These are phyloP conservation scores for Drosophila affinis DNA, from an alignment of 2,888 invertebrate genomes.

Conservation along the genomic window DNA sequence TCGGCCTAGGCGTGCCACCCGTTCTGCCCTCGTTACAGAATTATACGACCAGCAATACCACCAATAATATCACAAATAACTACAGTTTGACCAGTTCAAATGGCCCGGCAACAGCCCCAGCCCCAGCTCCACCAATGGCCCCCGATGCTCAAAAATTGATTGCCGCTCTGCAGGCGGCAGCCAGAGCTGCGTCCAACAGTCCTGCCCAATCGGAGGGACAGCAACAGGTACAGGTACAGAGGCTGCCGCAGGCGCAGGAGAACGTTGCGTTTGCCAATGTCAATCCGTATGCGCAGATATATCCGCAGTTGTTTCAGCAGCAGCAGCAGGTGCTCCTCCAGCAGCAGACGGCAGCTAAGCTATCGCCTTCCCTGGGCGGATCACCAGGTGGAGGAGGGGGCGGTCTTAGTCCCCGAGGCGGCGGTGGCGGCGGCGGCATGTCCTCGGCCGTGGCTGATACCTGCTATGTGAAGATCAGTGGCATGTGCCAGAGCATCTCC, in stretches of 20 bases:
- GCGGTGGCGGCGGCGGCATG: neutral
- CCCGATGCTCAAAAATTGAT: constrained; percentile 7
- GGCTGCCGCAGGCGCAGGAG: constrained; percentile 20
- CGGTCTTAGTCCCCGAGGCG: neutral
- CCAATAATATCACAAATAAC: constrained; percentile 39
- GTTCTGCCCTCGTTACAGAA: constrained; percentile 59
- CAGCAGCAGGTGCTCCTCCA: constrained; percentile 54
- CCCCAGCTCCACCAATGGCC: constrained; percentile 51
- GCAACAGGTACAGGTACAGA: constrained; percentile 3
- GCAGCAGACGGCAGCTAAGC: constrained; percentile 47
- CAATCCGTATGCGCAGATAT: constrained; percentile 81
- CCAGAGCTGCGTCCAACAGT: constrained; percentile 1
- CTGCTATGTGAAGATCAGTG: constrained; percentile 88
- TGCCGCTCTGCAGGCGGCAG: constrained; percentile 23
- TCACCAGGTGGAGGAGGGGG: constrained; percentile 43
- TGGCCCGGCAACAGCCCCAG: constrained; percentile 73
- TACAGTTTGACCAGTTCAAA: constrained; percentile 10
- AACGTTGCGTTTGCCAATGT: constrained; percentile 79
- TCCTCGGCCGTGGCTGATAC: constrained; percentile 58
- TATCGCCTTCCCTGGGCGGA: constrained; percentile 27
- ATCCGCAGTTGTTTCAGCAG: constrained; percentile 79
- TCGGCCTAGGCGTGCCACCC: constrained; percentile 36
- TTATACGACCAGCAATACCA: constrained; percentile 58
- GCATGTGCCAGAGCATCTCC: constrained; percentile 89
- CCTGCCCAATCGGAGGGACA: neutral